Conservation (phyloP, 2,797 vertebrate genomes). For the Netta rufina region DNA sequence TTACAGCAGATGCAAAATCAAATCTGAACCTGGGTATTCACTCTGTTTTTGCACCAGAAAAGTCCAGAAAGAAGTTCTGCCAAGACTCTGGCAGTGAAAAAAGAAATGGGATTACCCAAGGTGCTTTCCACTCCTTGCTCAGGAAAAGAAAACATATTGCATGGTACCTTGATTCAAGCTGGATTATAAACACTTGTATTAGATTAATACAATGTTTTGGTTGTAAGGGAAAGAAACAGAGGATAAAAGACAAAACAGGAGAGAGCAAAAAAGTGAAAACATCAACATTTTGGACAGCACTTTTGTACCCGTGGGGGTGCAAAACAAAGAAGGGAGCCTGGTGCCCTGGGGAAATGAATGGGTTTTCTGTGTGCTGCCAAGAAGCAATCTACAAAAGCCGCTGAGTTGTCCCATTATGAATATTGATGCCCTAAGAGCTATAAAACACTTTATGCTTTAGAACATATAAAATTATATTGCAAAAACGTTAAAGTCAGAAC, state of each 20-base stretch:
- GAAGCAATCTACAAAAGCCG: not conserved
- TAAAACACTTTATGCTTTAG: not conserved
- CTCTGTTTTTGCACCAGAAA: constrained; percentile 4
- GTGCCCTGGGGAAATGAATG: not conserved
- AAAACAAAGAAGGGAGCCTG: constrained; percentile 31
- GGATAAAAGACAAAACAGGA: not conserved
- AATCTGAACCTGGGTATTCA: not conserved
- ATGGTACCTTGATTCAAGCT: not conserved
- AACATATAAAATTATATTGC: not conserved
- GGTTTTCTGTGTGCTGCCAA: not conserved
- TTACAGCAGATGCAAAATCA: constrained; percentile 33
- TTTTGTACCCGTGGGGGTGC: not conserved
- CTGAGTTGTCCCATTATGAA: not conserved
- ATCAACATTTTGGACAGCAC: not conserved
- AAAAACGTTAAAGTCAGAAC: constrained; percentile 19
- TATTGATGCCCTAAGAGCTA: not conserved
- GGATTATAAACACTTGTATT: not conserved
- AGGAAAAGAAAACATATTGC: not conserved
- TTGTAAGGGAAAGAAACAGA: not conserved
- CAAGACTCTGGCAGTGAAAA: not conserved
- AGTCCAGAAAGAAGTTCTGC: not conserved
- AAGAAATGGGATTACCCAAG: not conserved
- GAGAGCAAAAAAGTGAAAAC: not conserved
- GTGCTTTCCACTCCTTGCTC: not conserved
- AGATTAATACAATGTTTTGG: not conserved